phyloP scores from a whole-genome alignment of 2,888 invertebrate genomes.

The Lycia hirtaria region DNA sequence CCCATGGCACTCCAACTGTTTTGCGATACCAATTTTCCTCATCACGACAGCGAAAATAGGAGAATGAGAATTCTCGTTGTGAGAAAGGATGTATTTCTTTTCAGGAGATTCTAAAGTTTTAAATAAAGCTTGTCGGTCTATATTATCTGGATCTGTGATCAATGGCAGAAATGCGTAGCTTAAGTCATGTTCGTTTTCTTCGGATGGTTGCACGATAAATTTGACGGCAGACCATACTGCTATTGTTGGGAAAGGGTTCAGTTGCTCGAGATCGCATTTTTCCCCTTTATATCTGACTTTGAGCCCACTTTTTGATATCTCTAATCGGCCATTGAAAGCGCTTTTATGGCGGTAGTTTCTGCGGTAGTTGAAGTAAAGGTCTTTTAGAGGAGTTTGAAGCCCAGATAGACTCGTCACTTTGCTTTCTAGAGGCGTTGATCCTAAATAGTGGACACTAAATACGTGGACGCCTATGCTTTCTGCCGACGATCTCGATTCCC shows the following conservation, averaged over 20 bases:
- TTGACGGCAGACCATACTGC: conserved; percentile 97
- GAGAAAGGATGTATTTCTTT: conserved; percentile 84
- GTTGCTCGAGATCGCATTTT: conserved; percentile 86
- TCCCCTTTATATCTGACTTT: conserved; percentile 89
- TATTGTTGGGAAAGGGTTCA: conserved; percentile 95
- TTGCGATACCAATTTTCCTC: conserved; percentile 91
- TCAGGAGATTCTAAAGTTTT: conserved; percentile 81
- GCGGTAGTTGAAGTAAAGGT: conserved; percentile 88
- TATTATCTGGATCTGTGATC: conserved; percentile 92
- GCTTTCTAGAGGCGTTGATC: conserved; percentile 91
- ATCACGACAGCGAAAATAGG: conserved; percentile 96
- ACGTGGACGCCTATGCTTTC: conserved; percentile 85
- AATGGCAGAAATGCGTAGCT: conserved; percentile 93
- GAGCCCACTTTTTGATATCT: conserved; percentile 89
- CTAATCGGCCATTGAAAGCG: conserved; percentile 85
- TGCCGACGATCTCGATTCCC: conserved; percentile 77
- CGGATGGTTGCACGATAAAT: conserved; percentile 89
- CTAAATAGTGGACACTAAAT: conserved; percentile 92
- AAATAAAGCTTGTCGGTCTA: conserved; percentile 90
- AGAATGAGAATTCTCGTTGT: conserved; percentile 89
- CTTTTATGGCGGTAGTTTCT: conserved; percentile 82
- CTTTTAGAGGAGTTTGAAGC: conserved; percentile 91
- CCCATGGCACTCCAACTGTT: conserved; percentile 94
- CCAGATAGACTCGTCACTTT: conserved; percentile 94
- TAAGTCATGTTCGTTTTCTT: conserved; percentile 80